phyloP scores from a whole-genome alignment of 2,797 vertebrate genomes.

The Falco peregrinus region DNA sequence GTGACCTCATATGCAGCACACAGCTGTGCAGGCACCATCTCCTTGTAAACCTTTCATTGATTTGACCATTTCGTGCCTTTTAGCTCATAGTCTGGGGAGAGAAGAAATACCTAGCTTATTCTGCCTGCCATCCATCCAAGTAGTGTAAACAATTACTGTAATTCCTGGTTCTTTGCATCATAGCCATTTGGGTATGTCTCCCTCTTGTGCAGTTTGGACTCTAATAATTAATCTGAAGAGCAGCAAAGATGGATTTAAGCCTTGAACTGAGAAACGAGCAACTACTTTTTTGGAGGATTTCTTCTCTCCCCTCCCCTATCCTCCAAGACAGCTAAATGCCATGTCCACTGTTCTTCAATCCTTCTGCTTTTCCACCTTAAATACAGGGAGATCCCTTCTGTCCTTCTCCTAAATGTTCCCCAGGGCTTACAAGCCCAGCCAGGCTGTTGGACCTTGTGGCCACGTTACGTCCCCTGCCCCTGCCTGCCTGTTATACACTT shows the following conservation, averaged over 20 bases:
- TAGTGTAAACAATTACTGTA: background rate
- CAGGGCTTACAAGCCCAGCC: background rate
- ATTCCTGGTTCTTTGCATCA: background rate
- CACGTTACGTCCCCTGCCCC: accelerated
- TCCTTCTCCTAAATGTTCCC: background rate
- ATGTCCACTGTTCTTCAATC: background rate
- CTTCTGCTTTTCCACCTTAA: background rate
- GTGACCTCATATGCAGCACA: background rate
- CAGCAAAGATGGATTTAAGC: background rate
- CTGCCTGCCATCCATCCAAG: background rate
- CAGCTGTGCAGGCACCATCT: constrained; percentile 12
- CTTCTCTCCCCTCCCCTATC: background rate
- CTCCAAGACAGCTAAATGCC: background rate
- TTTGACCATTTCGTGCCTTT: background rate
- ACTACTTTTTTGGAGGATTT: background rate
- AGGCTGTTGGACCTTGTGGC: background rate
- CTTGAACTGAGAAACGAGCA: background rate
- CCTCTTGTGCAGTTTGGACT: background rate
- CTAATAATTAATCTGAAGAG: background rate
- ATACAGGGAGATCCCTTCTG: background rate
- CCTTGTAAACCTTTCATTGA: background rate
- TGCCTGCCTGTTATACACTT: background rate
- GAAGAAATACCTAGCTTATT: background rate
- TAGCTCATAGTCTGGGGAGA: background rate
- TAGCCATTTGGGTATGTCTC: background rate